A percentile compares a stretch with the other conserved stretches of the same genome.
These are phyloP conservation scores for Itoplectis maculator DNA, from an alignment of 2,888 invertebrate genomes.

Conservation along the genomic window DNA sequence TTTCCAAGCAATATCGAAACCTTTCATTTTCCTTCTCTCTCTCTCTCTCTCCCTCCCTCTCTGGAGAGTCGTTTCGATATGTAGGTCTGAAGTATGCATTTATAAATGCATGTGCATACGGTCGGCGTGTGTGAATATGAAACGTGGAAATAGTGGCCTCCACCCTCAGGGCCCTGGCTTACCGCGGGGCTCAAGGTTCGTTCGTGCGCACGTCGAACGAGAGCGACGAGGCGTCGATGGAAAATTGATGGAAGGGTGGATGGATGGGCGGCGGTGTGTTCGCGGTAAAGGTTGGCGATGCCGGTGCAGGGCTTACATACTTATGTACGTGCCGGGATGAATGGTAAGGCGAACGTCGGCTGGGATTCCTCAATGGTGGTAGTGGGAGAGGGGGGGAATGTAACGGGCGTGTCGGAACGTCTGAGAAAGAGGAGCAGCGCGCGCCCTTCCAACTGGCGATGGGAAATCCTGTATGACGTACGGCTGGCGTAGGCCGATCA, in stretches of 20 bases:
- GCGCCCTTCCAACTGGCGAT: conserved; percentile 68
- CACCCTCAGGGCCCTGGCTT: conserved; percentile 44
- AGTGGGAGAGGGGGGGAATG: conserved; percentile 52
- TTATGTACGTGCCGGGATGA: conserved; percentile 63
- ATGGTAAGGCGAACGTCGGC: conserved; percentile 58
- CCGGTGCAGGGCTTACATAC: conserved; percentile 48
- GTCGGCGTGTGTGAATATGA: background rate
- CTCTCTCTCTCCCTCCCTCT: background rate
- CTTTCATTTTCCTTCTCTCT: conserved; percentile 5
- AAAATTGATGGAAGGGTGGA: conserved; percentile 67
- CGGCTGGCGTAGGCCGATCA: conserved; percentile 77
- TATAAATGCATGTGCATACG: conserved; percentile 10
- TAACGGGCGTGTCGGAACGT: conserved; percentile 69
- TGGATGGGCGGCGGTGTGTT: conserved; percentile 35
- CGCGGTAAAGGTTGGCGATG: conserved; percentile 29
- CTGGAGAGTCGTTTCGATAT: conserved; percentile 34
- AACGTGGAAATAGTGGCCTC: conserved; percentile 47
- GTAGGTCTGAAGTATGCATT: conserved; percentile 19
- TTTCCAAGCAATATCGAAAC: conserved; percentile 2
- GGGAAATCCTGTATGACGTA: conserved; percentile 74
- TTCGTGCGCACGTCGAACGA: conserved; percentile 44
- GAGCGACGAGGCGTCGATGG: conserved; percentile 54
- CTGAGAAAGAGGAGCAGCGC: conserved; percentile 62
- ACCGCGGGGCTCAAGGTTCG: conserved; percentile 37
- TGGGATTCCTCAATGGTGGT: conserved; percentile 60